These are phyloP conservation scores for Eupithecia dodoneata DNA, from an alignment of 2,888 invertebrate genomes.

Conservation along the genomic window DNA sequence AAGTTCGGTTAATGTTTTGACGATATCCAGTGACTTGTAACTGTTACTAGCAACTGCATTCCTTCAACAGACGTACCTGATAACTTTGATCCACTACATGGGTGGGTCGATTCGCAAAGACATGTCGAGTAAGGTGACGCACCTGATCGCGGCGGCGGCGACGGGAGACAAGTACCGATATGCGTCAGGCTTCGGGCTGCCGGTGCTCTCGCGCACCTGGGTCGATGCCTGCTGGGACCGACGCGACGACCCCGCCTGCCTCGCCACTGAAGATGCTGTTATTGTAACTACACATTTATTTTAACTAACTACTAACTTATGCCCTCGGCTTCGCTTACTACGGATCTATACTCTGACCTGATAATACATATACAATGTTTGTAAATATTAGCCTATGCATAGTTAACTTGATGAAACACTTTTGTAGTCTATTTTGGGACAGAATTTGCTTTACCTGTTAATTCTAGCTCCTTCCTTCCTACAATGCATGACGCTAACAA, in stretches of 20 bases:
- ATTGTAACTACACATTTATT: constrained; percentile 77
- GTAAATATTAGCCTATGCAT: too few relatives aligned
- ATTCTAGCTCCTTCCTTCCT: too few relatives aligned
- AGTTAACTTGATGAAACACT: too few relatives aligned
- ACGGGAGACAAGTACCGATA: constrained; percentile 97
- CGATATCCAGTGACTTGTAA: constrained; percentile 18
- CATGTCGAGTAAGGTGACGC: constrained; percentile 94
- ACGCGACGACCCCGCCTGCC: constrained; percentile 87
- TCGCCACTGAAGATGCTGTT: constrained; percentile 88
- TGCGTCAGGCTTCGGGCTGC: constrained; percentile 94
- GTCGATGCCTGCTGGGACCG: constrained; percentile 94
- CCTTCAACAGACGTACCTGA: constrained; percentile 89
- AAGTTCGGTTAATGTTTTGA: constrained; percentile 18
- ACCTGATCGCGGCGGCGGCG: constrained; percentile 95
- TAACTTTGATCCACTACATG: constrained; percentile 97
- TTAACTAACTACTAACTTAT: not conserved
- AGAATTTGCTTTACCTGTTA: too few relatives aligned
- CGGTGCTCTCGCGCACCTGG: constrained; percentile 95
- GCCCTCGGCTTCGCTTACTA: not conserved
- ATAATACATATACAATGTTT: too few relatives aligned
- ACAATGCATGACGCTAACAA: too few relatives aligned
- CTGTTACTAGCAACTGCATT: not conserved
- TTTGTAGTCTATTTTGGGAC: too few relatives aligned
- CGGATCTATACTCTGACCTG: too few relatives aligned
- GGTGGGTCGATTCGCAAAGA: constrained; percentile 97